Percentiles rank a stretch among this genome's conserved stretches.
These are phyloP conservation scores for Apocheima hispidaria DNA, from an alignment of 2,888 invertebrate species.

Conservation along the genomic window DNA sequence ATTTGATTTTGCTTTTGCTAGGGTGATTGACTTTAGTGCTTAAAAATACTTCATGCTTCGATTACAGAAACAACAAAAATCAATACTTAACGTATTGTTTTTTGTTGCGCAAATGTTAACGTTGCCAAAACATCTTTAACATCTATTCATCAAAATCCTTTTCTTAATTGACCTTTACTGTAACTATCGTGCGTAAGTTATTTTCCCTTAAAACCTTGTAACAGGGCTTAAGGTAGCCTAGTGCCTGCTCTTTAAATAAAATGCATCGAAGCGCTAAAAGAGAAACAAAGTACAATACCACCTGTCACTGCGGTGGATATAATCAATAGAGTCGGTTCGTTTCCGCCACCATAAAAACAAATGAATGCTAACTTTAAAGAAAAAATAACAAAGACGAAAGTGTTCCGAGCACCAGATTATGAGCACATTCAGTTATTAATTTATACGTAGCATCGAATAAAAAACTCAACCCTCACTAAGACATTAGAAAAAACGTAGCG, in stretches of 20 bases:
- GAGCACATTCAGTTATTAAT: slow-evolving; percentile 86
- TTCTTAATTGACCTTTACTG: too few species aligned
- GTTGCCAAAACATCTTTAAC: too few species aligned
- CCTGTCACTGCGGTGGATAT: slow-evolving; percentile 73
- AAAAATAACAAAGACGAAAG: slow-evolving; percentile 84
- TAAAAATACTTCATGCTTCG: too few species aligned
- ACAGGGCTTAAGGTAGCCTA: too few species aligned
- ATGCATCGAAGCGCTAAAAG: slow-evolving; percentile 31
- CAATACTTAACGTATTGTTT: too few species aligned
- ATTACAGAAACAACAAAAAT: too few species aligned
- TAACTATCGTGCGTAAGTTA: too few species aligned
- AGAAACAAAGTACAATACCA: slow-evolving; percentile 58
- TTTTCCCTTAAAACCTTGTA: too few species aligned
- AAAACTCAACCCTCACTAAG: slow-evolving; percentile 82
- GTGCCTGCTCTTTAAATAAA: background rate
- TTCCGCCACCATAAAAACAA: slow-evolving; percentile 83
- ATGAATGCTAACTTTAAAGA: slow-evolving; percentile 71
- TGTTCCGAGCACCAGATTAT: slow-evolving; percentile 83
- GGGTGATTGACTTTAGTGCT: too few species aligned
- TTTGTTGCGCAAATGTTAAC: too few species aligned
- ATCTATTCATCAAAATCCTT: too few species aligned
- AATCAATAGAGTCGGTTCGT: slow-evolving; percentile 75
- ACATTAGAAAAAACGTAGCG: slow-evolving; percentile 78
- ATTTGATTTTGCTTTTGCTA: too few species aligned
- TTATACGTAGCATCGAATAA: slow-evolving; percentile 82